Evolutionary conservation across 37 sponge, comb jelly and placozoan species (phyloP).

Genomic region (Axinella damicornis): DNA sequence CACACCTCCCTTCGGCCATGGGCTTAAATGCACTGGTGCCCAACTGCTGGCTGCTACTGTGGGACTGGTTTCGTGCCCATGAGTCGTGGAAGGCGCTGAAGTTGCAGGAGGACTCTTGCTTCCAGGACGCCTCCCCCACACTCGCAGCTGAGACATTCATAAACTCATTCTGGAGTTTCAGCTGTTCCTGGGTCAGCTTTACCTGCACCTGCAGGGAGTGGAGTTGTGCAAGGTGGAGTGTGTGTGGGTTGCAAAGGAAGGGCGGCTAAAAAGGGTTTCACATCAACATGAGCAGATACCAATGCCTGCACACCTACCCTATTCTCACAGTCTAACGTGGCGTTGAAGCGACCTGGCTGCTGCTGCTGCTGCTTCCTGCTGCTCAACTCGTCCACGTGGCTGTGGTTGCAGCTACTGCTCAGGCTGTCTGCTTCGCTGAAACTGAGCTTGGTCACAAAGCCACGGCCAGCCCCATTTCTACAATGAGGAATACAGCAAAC

Average conservation of each 20-base stretch:
- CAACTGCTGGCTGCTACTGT: too few relatives aligned
- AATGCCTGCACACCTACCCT: background rate
- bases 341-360: background rate
- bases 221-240: too few relatives aligned
- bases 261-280: too few relatives aligned
- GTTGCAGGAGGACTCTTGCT: too few relatives aligned
- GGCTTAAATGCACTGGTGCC: too few relatives aligned
- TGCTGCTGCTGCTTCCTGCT: too few relatives aligned
- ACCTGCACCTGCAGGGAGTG: slow-evolving; percentile 3
- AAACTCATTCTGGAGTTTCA: slow-evolving; percentile 15
- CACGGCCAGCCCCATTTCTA: slow-evolving; percentile 9
- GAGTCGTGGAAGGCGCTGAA: slow-evolving; percentile 46
- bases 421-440: slow-evolving; percentile 39
- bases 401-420: slow-evolving; percentile 6
- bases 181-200: slow-evolving; percentile 17
- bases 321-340: background rate
- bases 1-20: too few relatives aligned
- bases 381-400: background rate
- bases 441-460: slow-evolving; percentile 8
- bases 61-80: too few relatives aligned
- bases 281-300: too few relatives aligned
- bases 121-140: too few relatives aligned
- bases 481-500: background rate
- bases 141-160: background rate
- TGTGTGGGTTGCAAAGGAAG: too few relatives aligned